phyloP scores from a whole-genome alignment of 2,797 vertebrate species.

The Chaetophractus vellerosus region DNA sequence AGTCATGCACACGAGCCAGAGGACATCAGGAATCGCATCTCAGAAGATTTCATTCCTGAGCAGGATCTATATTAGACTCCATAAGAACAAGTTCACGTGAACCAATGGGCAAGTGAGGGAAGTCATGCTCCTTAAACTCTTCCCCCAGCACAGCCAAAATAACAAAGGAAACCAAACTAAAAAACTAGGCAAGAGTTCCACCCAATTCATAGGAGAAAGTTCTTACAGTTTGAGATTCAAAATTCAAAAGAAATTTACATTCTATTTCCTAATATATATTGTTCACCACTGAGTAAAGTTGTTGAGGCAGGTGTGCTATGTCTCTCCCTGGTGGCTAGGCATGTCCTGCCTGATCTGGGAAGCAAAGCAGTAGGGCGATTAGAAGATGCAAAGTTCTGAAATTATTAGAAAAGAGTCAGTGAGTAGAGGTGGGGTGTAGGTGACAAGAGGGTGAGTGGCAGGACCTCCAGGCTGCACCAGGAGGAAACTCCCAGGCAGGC shows the following conservation, averaged over 20 bases:
- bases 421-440: neutral
- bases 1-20: neutral
- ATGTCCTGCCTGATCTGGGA: neutral
- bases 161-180: neutral
- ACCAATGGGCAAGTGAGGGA: neutral
- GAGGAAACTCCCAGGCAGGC: neutral
- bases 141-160: neutral
- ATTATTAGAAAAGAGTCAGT: neutral
- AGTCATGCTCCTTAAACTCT: neutral
- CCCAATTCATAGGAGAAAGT: neutral
- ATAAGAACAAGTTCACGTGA: neutral
- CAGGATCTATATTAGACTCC: neutral
- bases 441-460: neutral
- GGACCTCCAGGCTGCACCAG: neutral
- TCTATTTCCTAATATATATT: conserved; percentile 1
- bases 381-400: neutral
- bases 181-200: neutral
- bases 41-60: neutral
- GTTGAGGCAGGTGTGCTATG: neutral
- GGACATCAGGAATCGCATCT: neutral
- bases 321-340: neutral
- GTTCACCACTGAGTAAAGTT: neutral
- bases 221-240: neutral
- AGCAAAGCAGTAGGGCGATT: neutral
- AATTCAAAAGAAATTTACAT: conserved; percentile 19